phyloP scores from a whole-genome alignment of 2,888 invertebrate genomes.

The Tribolium freemani region DNA sequence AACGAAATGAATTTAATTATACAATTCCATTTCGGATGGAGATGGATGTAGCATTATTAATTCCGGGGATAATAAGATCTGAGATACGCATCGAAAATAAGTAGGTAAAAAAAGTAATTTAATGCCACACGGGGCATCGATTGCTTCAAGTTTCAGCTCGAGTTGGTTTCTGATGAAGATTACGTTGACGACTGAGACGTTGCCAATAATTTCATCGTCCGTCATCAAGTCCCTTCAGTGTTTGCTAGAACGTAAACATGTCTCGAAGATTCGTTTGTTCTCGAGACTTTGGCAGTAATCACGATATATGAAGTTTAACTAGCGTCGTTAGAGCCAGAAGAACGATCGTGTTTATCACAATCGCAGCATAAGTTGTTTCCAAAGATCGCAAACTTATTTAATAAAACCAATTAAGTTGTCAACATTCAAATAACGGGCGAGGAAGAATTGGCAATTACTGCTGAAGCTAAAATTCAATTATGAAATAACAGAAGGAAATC shows the following conservation, averaged over 20 bases:
- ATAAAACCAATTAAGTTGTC: constrained; percentile 29
- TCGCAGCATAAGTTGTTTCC: constrained; percentile 38
- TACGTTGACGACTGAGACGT: constrained; percentile 43
- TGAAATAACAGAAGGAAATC: neutral
- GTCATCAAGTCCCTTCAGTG: constrained; percentile 50
- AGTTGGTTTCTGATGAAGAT: constrained; percentile 38
- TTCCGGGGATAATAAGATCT: constrained; percentile 25
- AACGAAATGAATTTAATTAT: constrained; percentile 23
- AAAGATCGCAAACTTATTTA: constrained; percentile 13
- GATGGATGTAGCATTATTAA: constrained; percentile 29
- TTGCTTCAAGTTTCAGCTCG: constrained; percentile 37
- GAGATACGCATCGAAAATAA: constrained; percentile 22
- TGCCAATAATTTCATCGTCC: constrained; percentile 51
- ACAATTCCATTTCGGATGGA: constrained; percentile 17
- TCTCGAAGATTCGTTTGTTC: constrained; percentile 56
- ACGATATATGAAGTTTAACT: constrained; percentile 54
- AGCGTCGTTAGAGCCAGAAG: constrained; percentile 41
- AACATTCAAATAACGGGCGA: constrained; percentile 15
- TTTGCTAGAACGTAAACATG: constrained; percentile 56
- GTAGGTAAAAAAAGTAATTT: constrained; percentile 29
- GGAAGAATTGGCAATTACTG: neutral
- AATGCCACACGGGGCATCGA: constrained; percentile 26
- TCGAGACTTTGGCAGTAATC: constrained; percentile 55
- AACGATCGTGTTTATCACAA: constrained; percentile 44
- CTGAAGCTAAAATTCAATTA: neutral